A percentile compares a stretch with the other conserved stretches of the same genome.
Conservation (phyloP, 2,113 vertebrate species). For the Lagopus leucura region DNA sequence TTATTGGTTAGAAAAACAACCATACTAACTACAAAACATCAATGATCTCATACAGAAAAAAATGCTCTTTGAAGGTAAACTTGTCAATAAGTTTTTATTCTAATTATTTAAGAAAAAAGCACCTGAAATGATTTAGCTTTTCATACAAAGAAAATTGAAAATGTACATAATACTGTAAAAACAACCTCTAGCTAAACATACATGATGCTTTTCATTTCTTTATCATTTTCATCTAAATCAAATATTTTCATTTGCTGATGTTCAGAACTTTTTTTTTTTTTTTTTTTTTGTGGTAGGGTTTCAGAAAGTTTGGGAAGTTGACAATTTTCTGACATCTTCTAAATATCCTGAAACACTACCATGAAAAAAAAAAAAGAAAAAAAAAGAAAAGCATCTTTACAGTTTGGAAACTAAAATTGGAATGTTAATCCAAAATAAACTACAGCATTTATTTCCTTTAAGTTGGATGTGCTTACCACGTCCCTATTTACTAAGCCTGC, state of each 20-base stretch:
- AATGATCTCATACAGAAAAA: conserved; percentile 68
- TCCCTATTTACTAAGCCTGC: conserved; percentile 71
- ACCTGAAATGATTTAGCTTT: conserved; percentile 59
- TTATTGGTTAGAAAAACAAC: conserved; percentile 74
- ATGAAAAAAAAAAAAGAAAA: neutral
- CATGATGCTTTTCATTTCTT: conserved; percentile 50
- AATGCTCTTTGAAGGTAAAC: conserved; percentile 66
- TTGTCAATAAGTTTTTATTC: conserved; percentile 55
- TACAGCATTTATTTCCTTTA: conserved; percentile 57
- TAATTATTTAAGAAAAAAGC: conserved; percentile 50
- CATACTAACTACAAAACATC: conserved; percentile 51
- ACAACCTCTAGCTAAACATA: conserved; percentile 66
- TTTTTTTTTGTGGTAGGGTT: conserved; percentile 30
- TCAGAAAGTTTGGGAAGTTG: neutral
- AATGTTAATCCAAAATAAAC: conserved; percentile 61
- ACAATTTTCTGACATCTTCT: conserved; percentile 62
- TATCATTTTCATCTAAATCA: conserved; percentile 52
- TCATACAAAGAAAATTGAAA: conserved; percentile 50
- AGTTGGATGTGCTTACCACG: conserved; percentile 46
- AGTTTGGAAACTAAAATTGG: conserved; percentile 39
- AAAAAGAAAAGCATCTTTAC: conserved; percentile 62
- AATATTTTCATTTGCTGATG: conserved; percentile 57
- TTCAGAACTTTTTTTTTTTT: conserved; percentile 55
- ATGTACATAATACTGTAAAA: conserved; percentile 61
- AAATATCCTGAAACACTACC: conserved; percentile 54